Evolutionary conservation across 2,797 vertebrate genomes (phyloP).

Genomic region (Diceros bicornis): DNA sequence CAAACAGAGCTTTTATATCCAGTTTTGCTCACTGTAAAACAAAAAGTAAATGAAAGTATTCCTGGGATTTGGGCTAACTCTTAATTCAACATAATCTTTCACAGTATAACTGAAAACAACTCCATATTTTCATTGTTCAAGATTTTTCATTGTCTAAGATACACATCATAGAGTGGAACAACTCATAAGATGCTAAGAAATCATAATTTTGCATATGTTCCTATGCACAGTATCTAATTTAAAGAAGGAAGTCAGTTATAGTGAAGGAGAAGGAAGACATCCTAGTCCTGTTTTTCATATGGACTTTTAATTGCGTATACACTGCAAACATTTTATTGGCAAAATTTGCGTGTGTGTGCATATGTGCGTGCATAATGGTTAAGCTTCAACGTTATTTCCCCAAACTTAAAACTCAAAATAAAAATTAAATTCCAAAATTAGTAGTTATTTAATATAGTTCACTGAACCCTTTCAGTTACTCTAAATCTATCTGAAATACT

Average conservation of each 20-base stretch:
- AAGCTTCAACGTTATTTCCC: background rate
- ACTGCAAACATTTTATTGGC: background rate
- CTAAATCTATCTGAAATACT: background rate
- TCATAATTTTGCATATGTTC: background rate
- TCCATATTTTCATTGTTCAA: background rate
- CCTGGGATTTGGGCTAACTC: background rate
- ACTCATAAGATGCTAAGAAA: background rate
- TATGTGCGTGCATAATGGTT: background rate
- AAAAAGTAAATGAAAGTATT: background rate
- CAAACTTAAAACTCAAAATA: background rate
- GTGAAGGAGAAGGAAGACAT: background rate
- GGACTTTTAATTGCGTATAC: background rate
- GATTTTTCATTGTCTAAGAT: background rate
- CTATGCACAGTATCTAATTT: background rate
- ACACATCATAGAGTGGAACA: background rate
- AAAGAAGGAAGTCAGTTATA: background rate
- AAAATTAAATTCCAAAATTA: slow-evolving; percentile 47
- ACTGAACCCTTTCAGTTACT: background rate
- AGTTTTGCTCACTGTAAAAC: background rate
- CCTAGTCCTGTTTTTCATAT: background rate
- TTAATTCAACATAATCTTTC: background rate
- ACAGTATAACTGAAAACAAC: slow-evolving; percentile 16
- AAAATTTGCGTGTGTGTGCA: background rate
- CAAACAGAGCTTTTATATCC: background rate
- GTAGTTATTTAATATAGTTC: background rate